Conservation (phyloP, 2,113 vertebrate genomes). For the Oenanthe oenanthe region DNA sequence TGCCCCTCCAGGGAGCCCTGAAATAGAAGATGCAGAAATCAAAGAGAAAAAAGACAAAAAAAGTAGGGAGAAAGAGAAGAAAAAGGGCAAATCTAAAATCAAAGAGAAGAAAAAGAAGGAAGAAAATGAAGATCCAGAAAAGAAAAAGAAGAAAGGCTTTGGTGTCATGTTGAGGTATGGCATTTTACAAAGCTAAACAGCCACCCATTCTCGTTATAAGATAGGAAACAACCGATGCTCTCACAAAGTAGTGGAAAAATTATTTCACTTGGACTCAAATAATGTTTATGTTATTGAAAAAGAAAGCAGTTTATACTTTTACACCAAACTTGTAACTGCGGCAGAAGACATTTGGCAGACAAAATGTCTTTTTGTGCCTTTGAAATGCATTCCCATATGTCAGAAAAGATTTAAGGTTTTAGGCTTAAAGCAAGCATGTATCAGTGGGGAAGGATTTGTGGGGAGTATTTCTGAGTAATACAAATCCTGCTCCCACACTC, state of each 20-base stretch:
- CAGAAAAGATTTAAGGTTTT: conserved; percentile 45
- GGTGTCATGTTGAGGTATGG: conserved; percentile 88
- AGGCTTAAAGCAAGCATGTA: conserved; percentile 3
- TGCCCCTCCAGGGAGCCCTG: conserved; percentile 71
- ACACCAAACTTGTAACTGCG: conserved; percentile 65
- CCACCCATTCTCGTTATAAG: not conserved
- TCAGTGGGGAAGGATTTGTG: not conserved
- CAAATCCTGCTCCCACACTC: not conserved
- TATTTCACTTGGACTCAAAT: conserved; percentile 64
- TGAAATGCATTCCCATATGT: conserved; percentile 70
- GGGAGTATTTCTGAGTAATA: conserved; percentile 7
- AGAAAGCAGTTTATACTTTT: conserved; percentile 71
- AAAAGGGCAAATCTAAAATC: conserved; percentile 83
- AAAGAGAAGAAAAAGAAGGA: conserved; percentile 90
- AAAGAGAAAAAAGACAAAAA: conserved; percentile 85
- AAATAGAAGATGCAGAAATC: conserved; percentile 73
- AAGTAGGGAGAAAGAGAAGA: conserved; percentile 86
- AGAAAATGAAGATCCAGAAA: conserved; percentile 86
- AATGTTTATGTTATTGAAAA: conserved; percentile 69
- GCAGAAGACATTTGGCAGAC: conserved; percentile 67
- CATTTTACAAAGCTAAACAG: not conserved
- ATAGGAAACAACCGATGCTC: not conserved
- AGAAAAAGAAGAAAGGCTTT: conserved; percentile 91
- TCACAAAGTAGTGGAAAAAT: conserved; percentile 17
- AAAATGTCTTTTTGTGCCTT: conserved; percentile 66